Base-by-base conservation (phyloP, 1,140 invertebrate genomes). In the Ips typographus region DNA sequence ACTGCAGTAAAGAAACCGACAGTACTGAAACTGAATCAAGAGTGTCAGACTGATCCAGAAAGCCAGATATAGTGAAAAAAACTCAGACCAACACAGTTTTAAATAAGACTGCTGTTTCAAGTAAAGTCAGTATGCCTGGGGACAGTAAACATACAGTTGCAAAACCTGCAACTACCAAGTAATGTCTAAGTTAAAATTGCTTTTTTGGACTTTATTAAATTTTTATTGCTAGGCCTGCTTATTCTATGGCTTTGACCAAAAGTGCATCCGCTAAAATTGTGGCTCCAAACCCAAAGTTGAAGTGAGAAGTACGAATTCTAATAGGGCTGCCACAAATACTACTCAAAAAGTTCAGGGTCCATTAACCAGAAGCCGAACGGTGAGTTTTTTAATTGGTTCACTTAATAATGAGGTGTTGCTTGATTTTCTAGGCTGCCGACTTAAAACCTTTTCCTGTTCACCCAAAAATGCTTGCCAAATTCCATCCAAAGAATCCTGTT, bases 361-460 rank as follows among this genome's bases (percentile, higher is more conserved):
- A 57, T 70, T 86, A 63, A 71, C 80, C 36, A 78, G 85, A 75
- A 86, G 84, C 74, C 85, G 84, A 74, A 86, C 85, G 53, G 83
- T 85, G n/a, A 82, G 67, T 62, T 37, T 51, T 2, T 52, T 52
- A 5, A 8, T 38, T 40, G 84, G 22, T 22, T 22, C 22, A 22
- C 22, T 22, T 22, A 22, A 22, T 22, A 22, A 22, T 22, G 22
- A 22, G 3, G 84, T 85, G 38, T n/a, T 2, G 40, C 41, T 39
- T 59, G 7, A 55, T n/a, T 55, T 22, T 22, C 22, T 22, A 22
- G 22, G 22, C 22, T 22, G 22, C 22, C 22, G 22, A 22, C 22
- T 22, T 22, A 22, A 22, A 22, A 22, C 22, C 22, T 22, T 22
- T 22, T 22, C 22, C 22, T 22, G 22, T 22, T 22, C 22, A 22